phyloP scores from a whole-genome alignment of 2,113 vertebrate species.

The Platichthys stellatus region DNA sequence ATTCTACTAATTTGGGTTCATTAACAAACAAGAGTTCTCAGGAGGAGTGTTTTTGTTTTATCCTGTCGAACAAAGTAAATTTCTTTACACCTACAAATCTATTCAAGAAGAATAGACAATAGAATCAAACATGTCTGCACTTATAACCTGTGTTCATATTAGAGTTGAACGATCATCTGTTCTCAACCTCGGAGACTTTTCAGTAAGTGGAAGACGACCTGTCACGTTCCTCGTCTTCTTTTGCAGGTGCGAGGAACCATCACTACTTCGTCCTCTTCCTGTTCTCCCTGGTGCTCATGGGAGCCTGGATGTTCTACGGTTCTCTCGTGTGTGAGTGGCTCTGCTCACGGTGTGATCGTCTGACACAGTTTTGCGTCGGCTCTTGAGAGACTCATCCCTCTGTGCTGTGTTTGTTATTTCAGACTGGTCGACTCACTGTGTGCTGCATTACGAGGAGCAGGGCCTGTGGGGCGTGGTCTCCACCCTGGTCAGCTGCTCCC shows the following conservation, averaged over 20 bases:
- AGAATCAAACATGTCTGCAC: no score
- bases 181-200: no score
- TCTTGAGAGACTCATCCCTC: no score
- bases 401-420: conserved; percentile 12
- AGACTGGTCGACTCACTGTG: conserved; percentile 90
- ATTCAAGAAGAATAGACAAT: no score
- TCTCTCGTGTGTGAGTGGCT: conserved; percentile 88
- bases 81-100: neutral
- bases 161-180: neutral
- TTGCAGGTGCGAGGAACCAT: conserved; percentile 91
- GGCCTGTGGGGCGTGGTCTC: conserved; percentile 83
- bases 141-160: neutral
- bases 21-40: no score
- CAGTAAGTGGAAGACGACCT: neutral
- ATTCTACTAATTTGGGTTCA: no score
- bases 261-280: conserved; percentile 90
- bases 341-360: accelerated
- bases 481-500: conserved; percentile 85
- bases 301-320: conserved; percentile 87
- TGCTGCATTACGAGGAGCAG: conserved; percentile 78
- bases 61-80: neutral
- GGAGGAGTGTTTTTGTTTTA: no score
- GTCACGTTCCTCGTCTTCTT: neutral
- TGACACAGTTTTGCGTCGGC: neutral
- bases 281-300: conserved; percentile 79